These are phyloP conservation scores for Parazoanthus darwini DNA, from an alignment of 92 coral and sea anemone species.

Conservation along the genomic window DNA sequence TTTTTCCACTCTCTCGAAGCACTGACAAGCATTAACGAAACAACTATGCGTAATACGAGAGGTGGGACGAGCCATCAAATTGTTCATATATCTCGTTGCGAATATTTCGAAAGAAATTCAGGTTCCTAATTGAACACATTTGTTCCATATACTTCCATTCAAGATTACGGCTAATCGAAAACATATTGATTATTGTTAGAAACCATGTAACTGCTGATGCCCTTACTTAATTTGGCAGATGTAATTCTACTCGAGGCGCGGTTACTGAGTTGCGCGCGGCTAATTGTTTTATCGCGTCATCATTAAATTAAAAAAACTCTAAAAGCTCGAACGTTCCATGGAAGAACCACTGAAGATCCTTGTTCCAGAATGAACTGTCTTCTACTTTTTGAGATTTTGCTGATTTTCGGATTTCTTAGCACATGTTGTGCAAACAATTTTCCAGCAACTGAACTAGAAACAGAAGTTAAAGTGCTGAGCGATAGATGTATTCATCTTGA, in stretches of 20 bases:
- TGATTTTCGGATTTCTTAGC: not conserved
- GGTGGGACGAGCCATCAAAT: too few relatives aligned
- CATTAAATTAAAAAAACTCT: not conserved
- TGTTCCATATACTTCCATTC: too few relatives aligned
- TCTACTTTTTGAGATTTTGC: not conserved
- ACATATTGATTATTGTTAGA: too few relatives aligned
- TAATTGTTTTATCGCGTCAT: slow-evolving; percentile 1
- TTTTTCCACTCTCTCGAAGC: too few relatives aligned
- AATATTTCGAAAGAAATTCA: too few relatives aligned
- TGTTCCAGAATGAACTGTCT: not conserved
- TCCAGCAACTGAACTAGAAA: not conserved
- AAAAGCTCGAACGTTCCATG: not conserved
- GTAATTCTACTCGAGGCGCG: not conserved
- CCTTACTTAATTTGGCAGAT: too few relatives aligned
- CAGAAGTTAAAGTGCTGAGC: not conserved
- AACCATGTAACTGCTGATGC: too few relatives aligned
- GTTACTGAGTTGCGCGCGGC: not conserved
- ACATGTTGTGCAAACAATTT: not conserved
- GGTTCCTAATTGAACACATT: too few relatives aligned
- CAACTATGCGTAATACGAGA: too few relatives aligned
- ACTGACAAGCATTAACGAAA: too few relatives aligned
- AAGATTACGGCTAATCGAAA: too few relatives aligned
- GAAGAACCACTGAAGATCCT: not conserved
- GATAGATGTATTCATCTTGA: not conserved
- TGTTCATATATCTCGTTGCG: too few relatives aligned